These are phyloP conservation scores for Ciona savignyi DNA, from an alignment of 23 tunicate species.

Conservation along the genomic window DNA sequence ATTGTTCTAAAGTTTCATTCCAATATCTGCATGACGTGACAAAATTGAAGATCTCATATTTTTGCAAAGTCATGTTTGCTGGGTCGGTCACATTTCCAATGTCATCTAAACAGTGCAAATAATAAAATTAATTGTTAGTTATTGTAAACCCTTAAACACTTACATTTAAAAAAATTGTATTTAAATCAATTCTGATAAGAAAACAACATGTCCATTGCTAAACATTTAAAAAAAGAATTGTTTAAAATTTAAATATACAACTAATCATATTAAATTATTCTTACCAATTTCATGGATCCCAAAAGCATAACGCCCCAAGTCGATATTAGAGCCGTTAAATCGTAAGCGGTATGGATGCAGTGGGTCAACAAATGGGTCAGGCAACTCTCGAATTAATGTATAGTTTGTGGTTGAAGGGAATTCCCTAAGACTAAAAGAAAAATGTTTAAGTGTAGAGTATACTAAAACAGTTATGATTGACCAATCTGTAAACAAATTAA, in stretches of 20 bases:
- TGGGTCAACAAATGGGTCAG: constrained; percentile 4
- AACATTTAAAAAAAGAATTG: too few relatives aligned
- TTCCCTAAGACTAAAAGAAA: constrained; percentile 27
- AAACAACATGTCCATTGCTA: too few relatives aligned
- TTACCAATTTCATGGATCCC: constrained; percentile 76
- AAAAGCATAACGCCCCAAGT: constrained; percentile 50
- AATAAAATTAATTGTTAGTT: too few relatives aligned
- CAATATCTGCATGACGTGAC: constrained; percentile 73
- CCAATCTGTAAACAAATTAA: not conserved
- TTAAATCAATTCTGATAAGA: too few relatives aligned
- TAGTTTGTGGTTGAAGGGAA: constrained; percentile 51
- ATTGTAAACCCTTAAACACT: too few relatives aligned
- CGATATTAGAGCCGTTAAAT: constrained; percentile 14
- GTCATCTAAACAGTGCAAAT: constrained; percentile 73
- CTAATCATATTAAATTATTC: too few relatives aligned
- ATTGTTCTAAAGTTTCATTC: constrained; percentile 58
- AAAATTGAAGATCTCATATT: constrained; percentile 46
- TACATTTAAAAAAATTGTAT: too few relatives aligned
- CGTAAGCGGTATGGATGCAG: constrained; percentile 44
- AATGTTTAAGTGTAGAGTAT: not conserved
- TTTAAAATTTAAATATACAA: too few relatives aligned
- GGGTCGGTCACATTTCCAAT: constrained; percentile 26
- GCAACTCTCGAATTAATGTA: constrained; percentile 41
- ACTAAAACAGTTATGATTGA: not conserved
- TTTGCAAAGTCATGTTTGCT: constrained; percentile 29